Evolutionary conservation across 2,113 vertebrate genomes (phyloP).

Genomic region (Phylloscopus trochilus): DNA sequence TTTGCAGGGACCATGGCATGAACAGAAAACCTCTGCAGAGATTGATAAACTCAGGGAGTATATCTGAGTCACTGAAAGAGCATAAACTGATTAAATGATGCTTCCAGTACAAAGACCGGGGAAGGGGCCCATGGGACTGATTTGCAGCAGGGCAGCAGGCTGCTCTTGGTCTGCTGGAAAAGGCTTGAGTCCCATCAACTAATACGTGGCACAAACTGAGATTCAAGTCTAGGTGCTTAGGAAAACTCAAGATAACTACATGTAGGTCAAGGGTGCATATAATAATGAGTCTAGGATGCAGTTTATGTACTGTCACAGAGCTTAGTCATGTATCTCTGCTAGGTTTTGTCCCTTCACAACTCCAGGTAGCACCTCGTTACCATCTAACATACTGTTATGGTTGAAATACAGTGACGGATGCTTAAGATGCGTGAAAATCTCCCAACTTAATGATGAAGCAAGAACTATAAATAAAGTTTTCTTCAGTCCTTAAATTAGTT

Average conservation of each 20-base stretch:
- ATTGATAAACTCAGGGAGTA: background rate
- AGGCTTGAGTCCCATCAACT: background rate
- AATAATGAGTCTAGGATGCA: background rate
- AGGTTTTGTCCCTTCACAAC: background rate
- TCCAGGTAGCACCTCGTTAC: background rate
- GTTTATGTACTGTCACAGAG: background rate
- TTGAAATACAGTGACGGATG: background rate
- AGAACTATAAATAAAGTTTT: background rate
- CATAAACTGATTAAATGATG: background rate
- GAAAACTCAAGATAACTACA: background rate
- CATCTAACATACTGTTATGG: background rate
- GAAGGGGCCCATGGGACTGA: background rate
- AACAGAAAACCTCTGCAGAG: background rate
- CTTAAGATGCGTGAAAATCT: background rate
- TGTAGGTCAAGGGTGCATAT: background rate
- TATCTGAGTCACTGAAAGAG: background rate
- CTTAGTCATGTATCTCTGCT: background rate
- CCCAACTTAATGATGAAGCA: background rate
- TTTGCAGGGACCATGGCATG: background rate
- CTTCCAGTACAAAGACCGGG: background rate
- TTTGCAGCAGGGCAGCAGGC: background rate
- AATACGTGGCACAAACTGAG: background rate
- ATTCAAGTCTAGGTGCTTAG: background rate
- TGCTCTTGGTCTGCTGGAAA: background rate
- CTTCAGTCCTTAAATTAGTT: background rate